These are phyloP conservation scores for Pantala flavescens DNA, from an alignment of 1,140 invertebrate species.

Conservation along the genomic window DNA sequence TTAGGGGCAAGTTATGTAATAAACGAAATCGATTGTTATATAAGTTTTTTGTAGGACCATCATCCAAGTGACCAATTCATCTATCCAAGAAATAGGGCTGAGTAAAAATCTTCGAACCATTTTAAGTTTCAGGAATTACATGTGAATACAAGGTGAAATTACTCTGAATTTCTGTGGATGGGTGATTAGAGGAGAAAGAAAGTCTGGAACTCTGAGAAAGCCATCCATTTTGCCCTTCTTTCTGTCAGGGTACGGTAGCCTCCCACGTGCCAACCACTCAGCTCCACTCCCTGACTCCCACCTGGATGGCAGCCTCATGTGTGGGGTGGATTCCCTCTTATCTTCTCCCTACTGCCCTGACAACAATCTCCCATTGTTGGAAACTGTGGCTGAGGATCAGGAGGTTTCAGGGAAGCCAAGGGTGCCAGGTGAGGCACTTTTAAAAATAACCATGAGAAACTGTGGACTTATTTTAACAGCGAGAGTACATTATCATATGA, in stretches of 20 bases:
- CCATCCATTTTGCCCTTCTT: not conserved
- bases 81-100: too few relatives aligned
- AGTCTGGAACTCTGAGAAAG: not conserved
- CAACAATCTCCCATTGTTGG: conserved; percentile 42
- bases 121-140: too few relatives aligned
- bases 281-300: conserved; percentile 43
- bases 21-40: too few relatives aligned
- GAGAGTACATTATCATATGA: too few relatives aligned
- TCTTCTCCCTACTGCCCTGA: conserved; percentile 40
- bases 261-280: conserved; percentile 68
- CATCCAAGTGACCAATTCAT: too few relatives aligned
- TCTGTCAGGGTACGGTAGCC: conserved; percentile 61
- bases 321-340: conserved; percentile 35
- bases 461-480: too few relatives aligned
- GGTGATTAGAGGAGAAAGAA: not conserved
- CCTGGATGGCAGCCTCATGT: conserved; percentile 36
- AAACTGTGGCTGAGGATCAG: conserved; percentile 52
- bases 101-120: too few relatives aligned
- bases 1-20: too few relatives aligned
- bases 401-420: conserved; percentile 33
- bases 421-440: not conserved
- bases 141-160: too few relatives aligned
- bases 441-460: too few relatives aligned
- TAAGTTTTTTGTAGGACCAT: too few relatives aligned
- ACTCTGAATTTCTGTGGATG: too few relatives aligned